Base-by-base conservation (phyloP, 2,113 vertebrate genomes). In the Tragelaphus imberbis region DNA sequence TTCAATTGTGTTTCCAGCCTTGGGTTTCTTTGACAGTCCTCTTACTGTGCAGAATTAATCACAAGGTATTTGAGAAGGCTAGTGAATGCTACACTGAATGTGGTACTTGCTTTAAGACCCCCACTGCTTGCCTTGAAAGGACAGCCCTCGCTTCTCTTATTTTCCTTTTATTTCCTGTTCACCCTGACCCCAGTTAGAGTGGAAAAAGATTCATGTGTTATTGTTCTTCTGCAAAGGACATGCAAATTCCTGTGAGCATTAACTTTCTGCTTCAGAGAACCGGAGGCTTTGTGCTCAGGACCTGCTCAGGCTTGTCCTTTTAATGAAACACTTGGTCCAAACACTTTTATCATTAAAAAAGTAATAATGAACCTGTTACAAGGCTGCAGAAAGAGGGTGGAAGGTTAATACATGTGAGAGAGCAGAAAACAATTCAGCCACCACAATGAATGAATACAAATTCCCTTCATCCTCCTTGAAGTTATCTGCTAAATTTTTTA, bases 241-340 rank as follows among this genome's bases (percentile, higher is more conserved):
- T n/a, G 71, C 86, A 86, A 94, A 95, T 91, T 88, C 44, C 44
- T 71, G 75, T 79, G 82, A 94, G 90, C 77, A 94, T 95, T 93
- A 91, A 84, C 85, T 91, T 96, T 95, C 89, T 91, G 85, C 93
- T 97, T 93, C 93, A 88, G 53, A 91, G 82, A 97, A 49, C 77
- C 14, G 59, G 90, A 75, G 58, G 33, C 55, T 97, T 88, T 95
- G 84, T 91, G 55, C 86, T 89, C 16, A 16, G 85, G 56, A 93
- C 61, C 51, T 5, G 93, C 44, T 97, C 91, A 95, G 90, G 77
- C 97, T 98, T 98, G 91, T 98, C 95, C 61, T 97, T 96, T 85
- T 97, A 98, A 98, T 97, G 93, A 97, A 98, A 96, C 79, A 89
- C 82, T 97, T 97, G 95, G 77, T 97, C 61, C 59, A 95, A 91